These are phyloP conservation scores for Morphnarchus princeps DNA, from an alignment of 2,113 vertebrate species.

Conservation along the genomic window DNA sequence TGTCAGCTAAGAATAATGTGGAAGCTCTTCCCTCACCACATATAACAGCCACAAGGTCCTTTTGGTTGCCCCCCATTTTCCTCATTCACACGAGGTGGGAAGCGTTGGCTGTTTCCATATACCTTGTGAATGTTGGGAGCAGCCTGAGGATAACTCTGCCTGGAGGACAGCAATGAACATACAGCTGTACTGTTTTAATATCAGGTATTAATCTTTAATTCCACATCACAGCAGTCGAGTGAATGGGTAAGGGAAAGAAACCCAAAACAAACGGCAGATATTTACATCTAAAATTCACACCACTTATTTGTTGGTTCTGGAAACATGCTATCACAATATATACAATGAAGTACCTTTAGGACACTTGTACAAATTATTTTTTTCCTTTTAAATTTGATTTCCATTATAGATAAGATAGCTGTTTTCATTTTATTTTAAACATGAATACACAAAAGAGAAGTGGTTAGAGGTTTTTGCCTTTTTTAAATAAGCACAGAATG, in stretches of 20 bases:
- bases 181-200: slow-evolving; percentile 74
- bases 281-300: slow-evolving; percentile 97
- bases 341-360: slow-evolving; percentile 94
- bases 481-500: slow-evolving; percentile 81
- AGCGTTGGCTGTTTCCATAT: background rate
- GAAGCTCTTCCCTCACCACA: background rate
- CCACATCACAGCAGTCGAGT: slow-evolving; percentile 91
- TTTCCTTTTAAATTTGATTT: slow-evolving; percentile 75
- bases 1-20: background rate
- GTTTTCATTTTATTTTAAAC: slow-evolving; percentile 72
- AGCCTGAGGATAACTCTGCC: background rate
- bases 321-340: slow-evolving; percentile 99
- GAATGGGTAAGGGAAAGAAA: slow-evolving; percentile 76
- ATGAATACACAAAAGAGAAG: slow-evolving; percentile 80
- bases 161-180: slow-evolving; percentile 49
- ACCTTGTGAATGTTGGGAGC: background rate
- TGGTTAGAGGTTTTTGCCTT: slow-evolving; percentile 71
- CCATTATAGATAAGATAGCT: slow-evolving; percentile 80
- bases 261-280: slow-evolving; percentile 72
- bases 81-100: background rate
- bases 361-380: slow-evolving; percentile 89
- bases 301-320: slow-evolving; percentile 79
- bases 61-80: background rate
- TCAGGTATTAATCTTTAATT: slow-evolving; percentile 94
- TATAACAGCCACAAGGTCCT: background rate